phyloP scores from a whole-genome alignment of 1,140 invertebrate species.

The Drosophila repletoides region DNA sequence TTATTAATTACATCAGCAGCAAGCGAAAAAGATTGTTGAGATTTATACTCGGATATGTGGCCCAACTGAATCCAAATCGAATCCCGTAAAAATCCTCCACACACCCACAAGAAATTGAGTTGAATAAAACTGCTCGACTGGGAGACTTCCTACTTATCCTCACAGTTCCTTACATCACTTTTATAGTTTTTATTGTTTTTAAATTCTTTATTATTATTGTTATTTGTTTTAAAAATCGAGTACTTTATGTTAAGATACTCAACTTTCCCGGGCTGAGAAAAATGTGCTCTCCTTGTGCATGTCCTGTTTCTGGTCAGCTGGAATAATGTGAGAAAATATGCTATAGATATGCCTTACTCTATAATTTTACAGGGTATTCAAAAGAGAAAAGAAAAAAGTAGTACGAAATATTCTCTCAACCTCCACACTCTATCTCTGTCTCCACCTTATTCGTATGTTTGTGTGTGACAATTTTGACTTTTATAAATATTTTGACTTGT shows the following conservation, averaged over 20 bases:
- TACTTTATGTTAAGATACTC: no score
- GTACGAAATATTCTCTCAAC: conserved; percentile 19
- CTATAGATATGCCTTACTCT: no score
- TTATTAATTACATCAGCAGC: conserved; percentile 74
- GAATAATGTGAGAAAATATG: no score
- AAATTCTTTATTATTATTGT: no score
- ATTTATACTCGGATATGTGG: conserved; percentile 46
- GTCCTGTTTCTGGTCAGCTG: no score
- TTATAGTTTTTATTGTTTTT: no score
- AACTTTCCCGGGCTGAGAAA: no score
- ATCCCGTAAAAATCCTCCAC: conserved; percentile 45
- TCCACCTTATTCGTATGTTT: conserved; percentile 1
- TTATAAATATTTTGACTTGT: conserved; percentile 80
- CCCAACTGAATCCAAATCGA: conserved; percentile 68
- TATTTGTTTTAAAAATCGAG: no score
- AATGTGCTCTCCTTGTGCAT: no score
- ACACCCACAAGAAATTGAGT: conserved; percentile 4
- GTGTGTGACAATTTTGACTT: conserved; percentile 77
- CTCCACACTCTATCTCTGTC: conserved; percentile 7
- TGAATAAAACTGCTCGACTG: no score
- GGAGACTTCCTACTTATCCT: no score
- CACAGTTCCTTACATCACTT: no score
- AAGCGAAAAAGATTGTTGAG: conserved; percentile 43
- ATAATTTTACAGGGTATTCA: neutral
- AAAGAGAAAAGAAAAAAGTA: conserved; percentile 4